Evolutionary conservation across 2,113 vertebrate species (phyloP), one percentile per base, ranked within the genome.

Genomic region (Gasterosteus nipponicus): DNA sequence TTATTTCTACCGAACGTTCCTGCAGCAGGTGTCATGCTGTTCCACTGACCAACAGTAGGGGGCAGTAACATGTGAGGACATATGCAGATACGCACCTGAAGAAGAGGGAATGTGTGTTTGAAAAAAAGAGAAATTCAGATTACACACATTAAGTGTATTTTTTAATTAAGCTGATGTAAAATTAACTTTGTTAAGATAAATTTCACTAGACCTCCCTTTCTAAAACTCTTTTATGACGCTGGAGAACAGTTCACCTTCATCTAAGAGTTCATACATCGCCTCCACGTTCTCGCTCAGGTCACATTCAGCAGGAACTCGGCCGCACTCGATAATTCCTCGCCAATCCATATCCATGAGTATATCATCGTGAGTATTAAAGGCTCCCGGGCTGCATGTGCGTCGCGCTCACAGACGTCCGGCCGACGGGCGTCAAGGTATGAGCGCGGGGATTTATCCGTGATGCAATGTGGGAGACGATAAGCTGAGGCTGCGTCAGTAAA

Each of bases 391-490:
- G 65, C 15, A 29, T 66, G 73, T 51, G 60, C 26, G 31, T 11
- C 72, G 57, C 19, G 38, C 44, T 35, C 18, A 49, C 14, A 29
- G 51, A 16, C 47, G 35, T 42, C 41, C 49, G 11, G 66, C 39
- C 44, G 75, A 49, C 16, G 51, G 56, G 67, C 22, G 47, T 63
- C 39, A 35, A 51, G 39, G 62, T 16, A 15, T 41, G 33, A 60
- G 66, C 60, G 29, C 8, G 0, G 19, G 39, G 69, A 71, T 59
- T 47, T 75, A 46, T 46, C 54, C 31, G 16, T 80, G 79, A 87
- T 72, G 73, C 75, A 81, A 86, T 33, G 38, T 69, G 70, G 61
- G 38, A 65, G 61, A 74, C 54, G 81, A 88, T 84, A 46, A 75
- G 77, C 71, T 54, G 51, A 71, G 53, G 33, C 76, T 59, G 58